These are phyloP conservation scores for Amiota communis DNA, from an alignment of 2,888 invertebrate species.

Conservation along the genomic window DNA sequence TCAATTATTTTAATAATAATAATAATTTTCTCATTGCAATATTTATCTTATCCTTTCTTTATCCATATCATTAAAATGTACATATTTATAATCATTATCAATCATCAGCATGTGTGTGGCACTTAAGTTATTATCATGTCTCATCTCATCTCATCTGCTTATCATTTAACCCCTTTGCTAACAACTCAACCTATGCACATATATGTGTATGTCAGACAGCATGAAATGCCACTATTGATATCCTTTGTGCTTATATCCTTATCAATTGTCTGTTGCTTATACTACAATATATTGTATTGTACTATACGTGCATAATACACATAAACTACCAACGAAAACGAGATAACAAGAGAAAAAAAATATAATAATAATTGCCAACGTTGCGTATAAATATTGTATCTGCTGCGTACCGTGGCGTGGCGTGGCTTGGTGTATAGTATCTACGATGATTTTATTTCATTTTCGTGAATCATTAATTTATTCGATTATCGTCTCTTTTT, in stretches of 20 bases:
- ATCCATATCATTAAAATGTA: too few species aligned
- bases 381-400: not conserved
- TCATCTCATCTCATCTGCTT: not conserved
- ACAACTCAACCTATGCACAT: not conserved
- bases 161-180: not conserved
- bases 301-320: not conserved
- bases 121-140: too few species aligned
- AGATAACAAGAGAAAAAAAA: too few species aligned
- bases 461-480: slow-evolving; percentile 58
- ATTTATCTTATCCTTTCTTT: too few species aligned
- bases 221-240: too few species aligned
- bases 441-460: slow-evolving; percentile 54
- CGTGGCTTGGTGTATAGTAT: slow-evolving; percentile 16
- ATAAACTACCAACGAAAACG: not conserved
- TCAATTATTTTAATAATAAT: too few species aligned
- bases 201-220: not conserved
- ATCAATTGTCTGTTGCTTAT: not conserved
- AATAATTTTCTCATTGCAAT: too few species aligned
- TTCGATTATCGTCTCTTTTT: slow-evolving; percentile 54
- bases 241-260: too few species aligned
- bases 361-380: slow-evolving; percentile 23
- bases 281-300: too few species aligned
- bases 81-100: too few species aligned
- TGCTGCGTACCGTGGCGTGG: not conserved
- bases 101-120: too few species aligned